Base-by-base conservation (phyloP, 2,888 invertebrate species). In the Steinernema hermaphroditum region DNA sequence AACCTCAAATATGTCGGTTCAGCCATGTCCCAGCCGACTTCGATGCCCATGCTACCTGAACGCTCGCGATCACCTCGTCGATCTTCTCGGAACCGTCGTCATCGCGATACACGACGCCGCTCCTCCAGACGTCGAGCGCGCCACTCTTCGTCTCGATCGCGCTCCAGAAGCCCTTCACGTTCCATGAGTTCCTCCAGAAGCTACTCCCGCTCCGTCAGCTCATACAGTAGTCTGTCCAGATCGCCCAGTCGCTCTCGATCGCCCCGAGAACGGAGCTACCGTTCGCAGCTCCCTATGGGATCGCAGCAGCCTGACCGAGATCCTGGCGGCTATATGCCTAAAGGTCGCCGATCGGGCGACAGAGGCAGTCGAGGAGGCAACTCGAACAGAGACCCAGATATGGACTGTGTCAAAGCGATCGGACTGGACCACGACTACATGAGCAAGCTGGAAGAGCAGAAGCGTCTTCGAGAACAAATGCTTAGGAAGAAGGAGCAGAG, bases 371-470 rank as follows among this genome's bases (percentile, higher is more conserved):
- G 54, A 27, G 27, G 27, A 54, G 16, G 54, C 22, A 27, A 14
- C 16, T 22, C 22, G n/a, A 12, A 8, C 9, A 22, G 54, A 24
- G 46, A 46, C 46, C 22, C 14, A 1, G 71, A 78, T 19, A 70
- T 75, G 1, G 85, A 85, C 73, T 82, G 82, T 54, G 85, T 82
- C 0, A 78, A 80, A 68, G 84, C 83, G 2, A 73, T 85, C 14
- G 86, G 86, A 0, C 72, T 86, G 0, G 82, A 84, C 44, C 76
- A 76, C n/a, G 84, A 84, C 22, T 86, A 86, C 69, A 74, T 86
- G 54, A 50, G 74, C 29, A 81, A 80, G 71, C 69, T 86, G 32
- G 85, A 86, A 68, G 83, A 86, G 49, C 86, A 86, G 74, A 81
- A 84, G 73, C 73, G 77, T 46, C 72, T 76, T 29, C 74, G 85